Percentiles rank a stretch among this genome's conserved stretches.
Evolutionary conservation across 2,888 invertebrate genomes (phyloP).

Genomic region (Myopa tessellatipennis): DNA sequence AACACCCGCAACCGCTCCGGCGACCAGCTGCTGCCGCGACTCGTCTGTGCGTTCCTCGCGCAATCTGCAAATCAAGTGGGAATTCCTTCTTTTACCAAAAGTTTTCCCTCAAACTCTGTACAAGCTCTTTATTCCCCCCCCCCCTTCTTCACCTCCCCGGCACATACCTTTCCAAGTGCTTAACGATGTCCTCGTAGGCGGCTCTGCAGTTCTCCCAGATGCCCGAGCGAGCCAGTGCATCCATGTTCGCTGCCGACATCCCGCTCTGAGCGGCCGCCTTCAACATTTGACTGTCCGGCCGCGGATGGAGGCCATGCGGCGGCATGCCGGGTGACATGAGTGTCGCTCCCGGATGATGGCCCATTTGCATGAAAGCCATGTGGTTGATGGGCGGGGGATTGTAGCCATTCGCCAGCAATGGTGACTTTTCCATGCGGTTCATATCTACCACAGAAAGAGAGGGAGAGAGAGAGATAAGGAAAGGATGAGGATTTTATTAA

Average conservation of each 20-base stretch:
- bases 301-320: slow-evolving; percentile 81
- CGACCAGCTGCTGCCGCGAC: slow-evolving; percentile 76
- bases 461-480: too few relatives aligned
- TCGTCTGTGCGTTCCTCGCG: slow-evolving; percentile 90
- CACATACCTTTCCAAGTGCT: slow-evolving; percentile 92
- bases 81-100: slow-evolving; percentile 35
- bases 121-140: background rate
- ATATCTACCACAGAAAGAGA: slow-evolving; percentile 73
- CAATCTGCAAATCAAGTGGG: slow-evolving; percentile 72
- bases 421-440: slow-evolving; percentile 90
- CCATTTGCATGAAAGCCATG: slow-evolving; percentile 94
- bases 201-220: slow-evolving; percentile 96
- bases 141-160: background rate
- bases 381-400: slow-evolving; percentile 93
- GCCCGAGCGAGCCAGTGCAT: slow-evolving; percentile 89
- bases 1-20: slow-evolving; percentile 68
- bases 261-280: slow-evolving; percentile 85
- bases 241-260: slow-evolving; percentile 80
- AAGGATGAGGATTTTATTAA: too few relatives aligned
- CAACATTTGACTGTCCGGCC: slow-evolving; percentile 81
- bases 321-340: slow-evolving; percentile 90
- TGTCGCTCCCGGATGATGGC: slow-evolving; percentile 82
- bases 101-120: background rate
- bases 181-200: slow-evolving; percentile 94
- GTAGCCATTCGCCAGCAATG: slow-evolving; percentile 91